A percentile compares a stretch with the other conserved stretches of the same genome.
Evolutionary conservation across 2,113 vertebrate species (phyloP).

Genomic region (Microtus pennsylvanicus): DNA sequence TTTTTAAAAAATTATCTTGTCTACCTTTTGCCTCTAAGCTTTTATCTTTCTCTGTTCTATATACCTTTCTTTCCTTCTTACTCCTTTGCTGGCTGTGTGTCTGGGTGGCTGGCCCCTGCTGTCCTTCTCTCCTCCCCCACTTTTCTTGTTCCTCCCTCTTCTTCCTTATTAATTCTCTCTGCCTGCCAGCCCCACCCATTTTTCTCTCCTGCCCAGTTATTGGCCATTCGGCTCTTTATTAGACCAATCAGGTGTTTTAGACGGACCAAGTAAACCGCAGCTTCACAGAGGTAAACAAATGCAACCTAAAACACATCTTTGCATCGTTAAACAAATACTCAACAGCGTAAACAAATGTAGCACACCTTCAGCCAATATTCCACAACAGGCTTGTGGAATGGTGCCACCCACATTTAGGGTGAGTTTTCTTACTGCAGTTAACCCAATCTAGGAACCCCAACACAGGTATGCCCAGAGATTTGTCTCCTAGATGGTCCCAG

Average conservation of each 20-base stretch:
- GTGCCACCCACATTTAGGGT: background rate
- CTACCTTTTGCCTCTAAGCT: background rate
- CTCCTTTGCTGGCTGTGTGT: background rate
- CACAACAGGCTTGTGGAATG: background rate
- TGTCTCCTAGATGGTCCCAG: background rate
- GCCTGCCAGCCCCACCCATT: background rate
- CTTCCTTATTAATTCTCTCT: too few species aligned
- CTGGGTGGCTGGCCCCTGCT: too few species aligned
- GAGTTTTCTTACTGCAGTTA: background rate
- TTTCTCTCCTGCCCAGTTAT: background rate
- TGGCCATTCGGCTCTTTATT: background rate
- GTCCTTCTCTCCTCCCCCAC: background rate
- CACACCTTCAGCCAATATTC: background rate
- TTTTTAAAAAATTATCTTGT: background rate
- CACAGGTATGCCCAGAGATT: background rate
- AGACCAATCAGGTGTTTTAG: background rate
- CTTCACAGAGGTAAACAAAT: background rate
- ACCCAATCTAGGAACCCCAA: background rate
- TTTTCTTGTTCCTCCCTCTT: background rate
- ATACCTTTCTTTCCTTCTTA: background rate
- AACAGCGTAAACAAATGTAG: background rate
- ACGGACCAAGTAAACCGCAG: background rate
- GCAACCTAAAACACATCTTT: background rate
- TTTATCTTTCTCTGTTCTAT: background rate
- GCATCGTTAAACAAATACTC: background rate